A percentile compares a stretch with the other conserved stretches of the same genome.
Conservation (phyloP, 2,113 vertebrate species). For the Orcinus orca region DNA sequence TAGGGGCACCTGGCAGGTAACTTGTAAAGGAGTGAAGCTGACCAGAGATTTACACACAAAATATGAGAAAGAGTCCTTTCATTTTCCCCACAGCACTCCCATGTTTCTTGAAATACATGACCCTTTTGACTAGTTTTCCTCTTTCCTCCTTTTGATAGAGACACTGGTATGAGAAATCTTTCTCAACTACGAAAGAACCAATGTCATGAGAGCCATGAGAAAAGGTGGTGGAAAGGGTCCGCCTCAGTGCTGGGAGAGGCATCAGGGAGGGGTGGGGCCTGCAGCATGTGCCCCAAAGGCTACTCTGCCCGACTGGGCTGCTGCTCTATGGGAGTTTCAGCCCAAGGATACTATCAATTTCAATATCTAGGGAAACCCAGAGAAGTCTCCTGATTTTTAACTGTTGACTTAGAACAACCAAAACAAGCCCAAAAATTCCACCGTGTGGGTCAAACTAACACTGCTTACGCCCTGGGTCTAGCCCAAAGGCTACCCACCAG, state of each 20-base stretch:
- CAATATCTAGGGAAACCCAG: background rate
- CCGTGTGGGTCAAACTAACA: background rate
- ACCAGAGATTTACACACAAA: background rate
- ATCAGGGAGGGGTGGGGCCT: accelerated
- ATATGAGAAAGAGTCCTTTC: background rate
- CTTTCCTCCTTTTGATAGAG: background rate
- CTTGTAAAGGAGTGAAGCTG: background rate
- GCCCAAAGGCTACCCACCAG: background rate
- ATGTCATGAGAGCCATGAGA: background rate
- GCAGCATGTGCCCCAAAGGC: accelerated
- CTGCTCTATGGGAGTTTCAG: background rate
- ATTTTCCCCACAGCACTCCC: background rate
- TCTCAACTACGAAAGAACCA: background rate
- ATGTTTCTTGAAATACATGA: conserved; percentile 70
- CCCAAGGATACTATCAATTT: background rate
- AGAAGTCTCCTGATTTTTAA: background rate
- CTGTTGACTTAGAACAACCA: background rate
- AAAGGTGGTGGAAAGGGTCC: background rate
- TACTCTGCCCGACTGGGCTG: background rate
- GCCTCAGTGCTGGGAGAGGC: accelerated
- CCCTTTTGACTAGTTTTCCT: background rate
- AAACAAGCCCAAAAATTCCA: background rate
- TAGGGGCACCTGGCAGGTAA: background rate
- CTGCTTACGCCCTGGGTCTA: background rate
- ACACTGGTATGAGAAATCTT: background rate